Base-by-base conservation (phyloP, 30 jellyfish, hydroid and myxozoan species). In the Catostylus mosaicus region DNA sequence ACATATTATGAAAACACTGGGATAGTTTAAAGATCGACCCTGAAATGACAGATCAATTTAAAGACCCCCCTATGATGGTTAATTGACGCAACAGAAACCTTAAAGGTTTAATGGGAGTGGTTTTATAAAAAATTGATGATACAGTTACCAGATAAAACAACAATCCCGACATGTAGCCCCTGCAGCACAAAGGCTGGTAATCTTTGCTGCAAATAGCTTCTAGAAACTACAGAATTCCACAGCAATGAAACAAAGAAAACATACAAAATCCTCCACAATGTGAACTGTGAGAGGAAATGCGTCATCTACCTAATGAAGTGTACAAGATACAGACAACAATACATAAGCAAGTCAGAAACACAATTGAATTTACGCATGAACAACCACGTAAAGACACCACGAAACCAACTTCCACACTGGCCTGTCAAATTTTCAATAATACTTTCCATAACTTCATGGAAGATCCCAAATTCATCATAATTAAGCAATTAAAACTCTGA, bases 101-200 rank as follows among this genome's bases (percentile, higher is more conserved):
- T n/a, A n/a, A n/a, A n/a, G n/a, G n/a, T n/a, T n/a, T n/a, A n/a
- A n/a, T n/a, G n/a, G n/a, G n/a, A n/a, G n/a, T n/a, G n/a, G n/a
- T n/a, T n/a, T n/a, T n/a, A n/a, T n/a, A n/a, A n/a, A n/a, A n/a
- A n/a, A n/a, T n/a, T n/a, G n/a, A n/a, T n/a, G n/a, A n/a, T n/a
- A n/a, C n/a, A n/a, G n/a, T n/a, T n/a, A n/a, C n/a, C n/a, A n/a
- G n/a, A n/a, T n/a, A n/a, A n/a, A n/a, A n/a, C n/a, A n/a, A n/a
- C n/a, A n/a, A n/a, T n/a, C n/a, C n/a, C n/a, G n/a, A n/a, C n/a
- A n/a, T n/a, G n/a, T n/a, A n/a, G n/a, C n/a, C n/a, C n/a, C n/a
- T n/a, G n/a, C n/a, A n/a, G n/a, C n/a, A 61, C 40, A 61, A 61
- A 61, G 24, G 73, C 73, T 61, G 69, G 69, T 56, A 56, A 56